Base-by-base conservation (phyloP, 1,140 invertebrate genomes). In the Solenopsis fugax region DNA sequence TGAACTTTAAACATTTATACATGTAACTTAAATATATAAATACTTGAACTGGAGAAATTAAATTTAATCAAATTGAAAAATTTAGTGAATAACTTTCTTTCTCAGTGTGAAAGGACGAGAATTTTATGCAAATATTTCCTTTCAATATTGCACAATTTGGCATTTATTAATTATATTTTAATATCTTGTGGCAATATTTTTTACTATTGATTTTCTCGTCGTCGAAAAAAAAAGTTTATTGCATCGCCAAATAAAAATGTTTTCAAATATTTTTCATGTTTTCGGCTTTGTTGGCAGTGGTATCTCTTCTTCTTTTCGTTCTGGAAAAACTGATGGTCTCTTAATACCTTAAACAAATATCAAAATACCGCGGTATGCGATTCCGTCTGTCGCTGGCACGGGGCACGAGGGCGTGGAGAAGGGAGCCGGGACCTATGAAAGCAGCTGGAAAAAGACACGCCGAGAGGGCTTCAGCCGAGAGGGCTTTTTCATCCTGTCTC, bases 401-500 rank as follows among this genome's bases (percentile, higher is more conserved):
- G 12, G 29, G 24, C n/a, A 37, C 34, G 29, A 78, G 16, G 6
- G 65, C 29, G 41, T 29, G 29, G 29, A 10, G 10, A 7, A 48
- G 48, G 48, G 12, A 48, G 37, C 48, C 48, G 24, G 69, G 18
- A 58, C 18, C 21, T 64, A 65, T 85, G 29, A 67, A 67, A 85
- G 80, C 48, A 85, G 67, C 56, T 50, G 69, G 56, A 85, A 87
- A 87, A 84, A 87, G 48, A 75, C 56, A 54, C 60, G 34, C 21
- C 45, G 45, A 88, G 62, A 52, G 81, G 82, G 45, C 56, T 76
- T 62, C 64, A 87, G 34, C 62, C 45, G 34, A 56, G 72, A 69
- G 77, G 76, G 73, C 72, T 67, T 77, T 56, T 71, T 82, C 65
- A 88, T 77, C 82, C 54, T 85, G 60, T 72, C 84, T 75, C 34